Evolutionary conservation across 2,888 invertebrate genomes (phyloP), one percentile per base, ranked within the genome.

Genomic region (Lissocephala sabroskyi): DNA sequence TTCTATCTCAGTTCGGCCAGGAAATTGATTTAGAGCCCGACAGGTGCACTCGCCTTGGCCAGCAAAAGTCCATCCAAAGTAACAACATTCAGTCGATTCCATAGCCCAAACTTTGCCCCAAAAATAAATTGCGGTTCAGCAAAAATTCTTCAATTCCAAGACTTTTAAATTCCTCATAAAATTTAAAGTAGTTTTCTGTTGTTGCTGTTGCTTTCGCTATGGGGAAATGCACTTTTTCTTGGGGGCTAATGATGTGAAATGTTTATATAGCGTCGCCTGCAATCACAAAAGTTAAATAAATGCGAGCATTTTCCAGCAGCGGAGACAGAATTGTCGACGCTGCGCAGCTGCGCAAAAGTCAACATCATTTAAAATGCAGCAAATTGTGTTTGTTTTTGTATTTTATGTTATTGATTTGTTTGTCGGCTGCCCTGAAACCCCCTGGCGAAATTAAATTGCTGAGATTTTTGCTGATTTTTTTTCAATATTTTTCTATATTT

Each of bases 211-310:
- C n/a, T n/a, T n/a, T n/a, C n/a, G n/a, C n/a, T n/a, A n/a, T n/a
- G n/a, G n/a, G n/a, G n/a, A n/a, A n/a, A n/a, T n/a, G 32, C 19
- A 13, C 10, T 39, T 52, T 49, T 49, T 48, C 75, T 60, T 52
- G 40, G 39, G 56, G 70, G 66, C 66, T 63, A 66, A 75, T 75
- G 55, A 61, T 70, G 78, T 55, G 78, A 77, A 77, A 41, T 73
- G 70, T 57, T 75, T 70, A 48, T 49, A 40, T 51, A 59, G 55
- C 32, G 51, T 41, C 52, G 58, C 57, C 74, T 75, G 75, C 50
- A 71, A 66, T 61, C 59, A 61, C 78, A 57, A 46, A 52, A 43
- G 46, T 46, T 41, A 49, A 68, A 65, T 33, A 32, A 52, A 43
- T 33, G 28, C 41, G 40, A 33, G 26, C 11, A 4, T 10, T 26